Evolutionary conservation across 1,140 invertebrate species (phyloP).

Genomic region (Cheumatopsyche charites): DNA sequence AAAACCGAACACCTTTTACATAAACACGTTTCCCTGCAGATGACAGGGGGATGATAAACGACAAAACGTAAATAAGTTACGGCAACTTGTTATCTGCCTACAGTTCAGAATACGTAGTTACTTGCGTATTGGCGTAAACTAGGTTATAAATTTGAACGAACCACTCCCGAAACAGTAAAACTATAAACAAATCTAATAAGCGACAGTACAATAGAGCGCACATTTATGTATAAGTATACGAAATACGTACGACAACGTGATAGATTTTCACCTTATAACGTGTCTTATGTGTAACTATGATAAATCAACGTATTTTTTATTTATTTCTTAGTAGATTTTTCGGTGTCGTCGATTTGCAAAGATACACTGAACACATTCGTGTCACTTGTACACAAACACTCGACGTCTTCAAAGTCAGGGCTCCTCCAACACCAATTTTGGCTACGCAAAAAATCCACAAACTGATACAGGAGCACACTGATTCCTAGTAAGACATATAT

Average conservation of each 20-base stretch:
- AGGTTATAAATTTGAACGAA: background rate
- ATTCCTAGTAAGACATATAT: conserved; percentile 42
- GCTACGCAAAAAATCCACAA: conserved; percentile 40
- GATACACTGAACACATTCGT: conserved; percentile 42
- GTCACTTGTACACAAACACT: conserved; percentile 34
- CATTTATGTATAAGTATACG: background rate
- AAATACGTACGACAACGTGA: background rate
- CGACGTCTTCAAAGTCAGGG: conserved; percentile 35
- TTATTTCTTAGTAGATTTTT: conserved; percentile 25
- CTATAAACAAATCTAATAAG: background rate
- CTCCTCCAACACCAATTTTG: conserved; percentile 39
- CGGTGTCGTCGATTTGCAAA: conserved; percentile 38
- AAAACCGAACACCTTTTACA: conserved; percentile 1
- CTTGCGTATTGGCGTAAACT: background rate
- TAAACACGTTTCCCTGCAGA: conserved; percentile 9
- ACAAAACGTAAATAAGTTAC: conserved; percentile 20
- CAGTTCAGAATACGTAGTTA: background rate
- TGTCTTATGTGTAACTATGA: background rate
- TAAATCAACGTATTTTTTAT: background rate
- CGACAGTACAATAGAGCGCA: background rate
- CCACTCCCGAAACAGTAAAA: background rate
- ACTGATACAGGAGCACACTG: conserved; percentile 43
- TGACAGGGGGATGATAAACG: conserved; percentile 19
- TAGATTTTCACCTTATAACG: background rate
- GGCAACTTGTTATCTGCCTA: conserved; percentile 3